phyloP scores from a whole-genome alignment of 1,140 invertebrate species.

The Aphelenchoides besseyi region DNA sequence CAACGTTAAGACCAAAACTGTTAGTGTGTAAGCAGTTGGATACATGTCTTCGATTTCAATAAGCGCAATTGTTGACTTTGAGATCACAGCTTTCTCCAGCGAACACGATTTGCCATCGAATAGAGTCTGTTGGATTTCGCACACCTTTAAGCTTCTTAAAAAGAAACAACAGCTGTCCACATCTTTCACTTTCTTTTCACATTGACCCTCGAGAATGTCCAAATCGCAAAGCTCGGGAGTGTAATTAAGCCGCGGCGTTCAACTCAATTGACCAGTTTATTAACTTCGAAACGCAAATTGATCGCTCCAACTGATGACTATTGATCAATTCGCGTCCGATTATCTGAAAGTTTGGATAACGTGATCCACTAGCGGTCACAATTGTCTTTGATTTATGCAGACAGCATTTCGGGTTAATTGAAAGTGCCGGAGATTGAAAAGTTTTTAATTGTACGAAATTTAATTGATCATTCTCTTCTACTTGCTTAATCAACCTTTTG shows the following conservation, averaged over 20 bases:
- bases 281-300: not conserved
- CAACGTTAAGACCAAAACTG: conserved; percentile 12
- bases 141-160: not conserved
- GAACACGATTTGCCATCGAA: not conserved
- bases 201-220: not conserved
- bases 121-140: not conserved
- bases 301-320: not conserved
- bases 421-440: conserved; percentile 2
- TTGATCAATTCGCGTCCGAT: not conserved
- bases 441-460: not conserved
- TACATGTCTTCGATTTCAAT: conserved; percentile 9
- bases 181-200: not conserved
- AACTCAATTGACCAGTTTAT: not conserved
- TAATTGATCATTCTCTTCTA: not conserved
- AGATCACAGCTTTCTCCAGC: too few species aligned
- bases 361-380: too few species aligned
- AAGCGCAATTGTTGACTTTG: too few species aligned
- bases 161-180: not conserved
- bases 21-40: conserved; percentile 20
- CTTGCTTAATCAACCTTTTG: not conserved
- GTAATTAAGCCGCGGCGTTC: conserved; percentile 2
- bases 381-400: not conserved
- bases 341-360: not conserved
- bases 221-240: not conserved
- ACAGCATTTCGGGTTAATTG: not conserved